Evolutionary conservation across 1,140 invertebrate species (phyloP).

Genomic region (Pseudomyrmex flavicornis): DNA sequence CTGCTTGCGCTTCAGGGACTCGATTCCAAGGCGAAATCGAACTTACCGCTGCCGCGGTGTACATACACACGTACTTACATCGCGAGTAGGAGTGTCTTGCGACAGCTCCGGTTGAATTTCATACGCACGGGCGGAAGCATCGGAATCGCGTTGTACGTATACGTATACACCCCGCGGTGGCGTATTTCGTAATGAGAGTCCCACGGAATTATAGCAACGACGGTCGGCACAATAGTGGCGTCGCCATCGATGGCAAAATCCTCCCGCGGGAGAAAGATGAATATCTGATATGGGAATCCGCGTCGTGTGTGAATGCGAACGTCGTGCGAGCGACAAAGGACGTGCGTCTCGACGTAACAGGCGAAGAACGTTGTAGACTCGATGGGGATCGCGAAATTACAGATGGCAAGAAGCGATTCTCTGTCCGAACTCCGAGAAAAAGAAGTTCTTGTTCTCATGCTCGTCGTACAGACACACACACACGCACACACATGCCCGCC

Average conservation of each 20-base stretch:
- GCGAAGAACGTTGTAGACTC: constrained; percentile 49
- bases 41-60: constrained; percentile 5
- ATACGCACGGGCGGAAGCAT: constrained; percentile 48
- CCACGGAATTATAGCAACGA: constrained; percentile 73
- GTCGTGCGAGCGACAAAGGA: constrained; percentile 54
- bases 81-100: constrained; percentile 34
- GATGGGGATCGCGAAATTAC: constrained; percentile 64
- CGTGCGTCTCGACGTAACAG: constrained; percentile 41
- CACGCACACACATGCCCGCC: background rate
- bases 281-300: constrained; percentile 77
- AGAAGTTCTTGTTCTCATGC: constrained; percentile 61
- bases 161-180: constrained; percentile 31
- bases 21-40: constrained; percentile 15
- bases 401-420: constrained; percentile 14
- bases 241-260: constrained; percentile 70
- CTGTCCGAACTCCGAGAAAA: constrained; percentile 55
- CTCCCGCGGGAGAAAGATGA: constrained; percentile 69
- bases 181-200: constrained; percentile 69
- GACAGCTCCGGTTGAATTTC: constrained; percentile 44
- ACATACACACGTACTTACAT: background rate
- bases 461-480: background rate
- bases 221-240: constrained; percentile 40
- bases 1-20: background rate
- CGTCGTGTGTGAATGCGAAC: constrained; percentile 76
- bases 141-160: background rate